phyloP scores from a whole-genome alignment of 2,888 invertebrate genomes.

The Kuschelorhynchus macadamiae region DNA sequence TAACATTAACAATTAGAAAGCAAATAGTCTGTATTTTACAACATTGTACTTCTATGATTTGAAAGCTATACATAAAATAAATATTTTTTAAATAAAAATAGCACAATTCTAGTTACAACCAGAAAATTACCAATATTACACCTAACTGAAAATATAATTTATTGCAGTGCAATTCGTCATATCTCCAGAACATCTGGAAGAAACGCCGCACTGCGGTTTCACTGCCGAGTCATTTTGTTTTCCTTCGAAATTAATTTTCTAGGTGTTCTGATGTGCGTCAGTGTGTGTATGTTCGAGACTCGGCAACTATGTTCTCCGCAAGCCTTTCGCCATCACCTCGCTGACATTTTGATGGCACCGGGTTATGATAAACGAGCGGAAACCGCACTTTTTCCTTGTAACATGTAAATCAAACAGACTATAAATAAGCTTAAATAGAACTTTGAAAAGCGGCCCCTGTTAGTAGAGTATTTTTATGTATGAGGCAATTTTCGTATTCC shows the following conservation, averaged over 20 bases:
- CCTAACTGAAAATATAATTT: no score
- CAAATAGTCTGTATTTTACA: no score
- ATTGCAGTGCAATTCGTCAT: no score
- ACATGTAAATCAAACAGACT: constrained; percentile 51
- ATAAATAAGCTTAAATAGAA: constrained; percentile 49
- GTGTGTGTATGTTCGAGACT: constrained; percentile 10
- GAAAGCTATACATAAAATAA: no score
- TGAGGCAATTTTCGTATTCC: constrained; percentile 36
- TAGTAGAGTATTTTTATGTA: constrained; percentile 36
- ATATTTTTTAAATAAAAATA: no score
- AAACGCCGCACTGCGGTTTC: background rate
- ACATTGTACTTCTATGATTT: no score
- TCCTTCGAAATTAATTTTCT: constrained; percentile 34
- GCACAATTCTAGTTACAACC: no score
- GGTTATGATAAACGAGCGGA: constrained; percentile 51
- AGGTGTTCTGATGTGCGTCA: constrained; percentile 36
- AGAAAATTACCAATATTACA: no score
- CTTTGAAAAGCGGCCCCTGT: constrained; percentile 36
- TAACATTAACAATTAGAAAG: no score
- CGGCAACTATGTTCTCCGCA: constrained; percentile 24
- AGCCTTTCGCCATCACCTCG: constrained; percentile 40
- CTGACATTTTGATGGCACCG: constrained; percentile 49
- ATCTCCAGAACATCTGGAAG: no score
- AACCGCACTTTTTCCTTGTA: constrained; percentile 49
- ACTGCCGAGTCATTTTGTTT: background rate